Evolutionary conservation across 2,888 invertebrate species (phyloP).

Genomic region (Polyommatus iphigenia): DNA sequence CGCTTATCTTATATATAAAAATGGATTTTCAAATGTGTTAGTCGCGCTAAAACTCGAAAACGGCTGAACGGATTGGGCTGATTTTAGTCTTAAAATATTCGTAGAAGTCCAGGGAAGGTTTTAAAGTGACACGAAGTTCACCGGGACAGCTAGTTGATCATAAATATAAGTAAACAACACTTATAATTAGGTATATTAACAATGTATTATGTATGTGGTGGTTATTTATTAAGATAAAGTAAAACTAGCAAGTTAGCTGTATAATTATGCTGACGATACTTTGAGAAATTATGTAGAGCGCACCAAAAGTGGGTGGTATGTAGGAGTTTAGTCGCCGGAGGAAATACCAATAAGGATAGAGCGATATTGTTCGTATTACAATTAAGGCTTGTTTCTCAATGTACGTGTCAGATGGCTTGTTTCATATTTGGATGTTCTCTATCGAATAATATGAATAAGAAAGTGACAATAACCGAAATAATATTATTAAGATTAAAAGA

Average conservation of each 20-base stretch:
- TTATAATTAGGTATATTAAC: background rate
- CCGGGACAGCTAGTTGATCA: no score
- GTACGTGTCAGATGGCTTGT: background rate
- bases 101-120: no score
- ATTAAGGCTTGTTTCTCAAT: background rate
- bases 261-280: slow-evolving; percentile 1
- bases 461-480: background rate
- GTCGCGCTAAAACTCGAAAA: no score
- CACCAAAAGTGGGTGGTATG: background rate
- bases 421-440: background rate
- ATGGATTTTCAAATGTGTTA: no score
- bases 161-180: background rate
- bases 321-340: background rate
- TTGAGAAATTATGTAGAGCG: slow-evolving; percentile 8
- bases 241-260: background rate
- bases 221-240: background rate
- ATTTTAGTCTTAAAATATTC: no score
- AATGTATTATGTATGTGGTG: background rate
- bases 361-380: slow-evolving; percentile 1
- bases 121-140: no score
- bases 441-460: background rate
- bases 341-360: background rate
- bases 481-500: no score
- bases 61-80: no score
- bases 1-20: no score